Evolutionary conservation across 2,113 vertebrate genomes (phyloP).

Genomic region (Coptodon bakossiorum): DNA sequence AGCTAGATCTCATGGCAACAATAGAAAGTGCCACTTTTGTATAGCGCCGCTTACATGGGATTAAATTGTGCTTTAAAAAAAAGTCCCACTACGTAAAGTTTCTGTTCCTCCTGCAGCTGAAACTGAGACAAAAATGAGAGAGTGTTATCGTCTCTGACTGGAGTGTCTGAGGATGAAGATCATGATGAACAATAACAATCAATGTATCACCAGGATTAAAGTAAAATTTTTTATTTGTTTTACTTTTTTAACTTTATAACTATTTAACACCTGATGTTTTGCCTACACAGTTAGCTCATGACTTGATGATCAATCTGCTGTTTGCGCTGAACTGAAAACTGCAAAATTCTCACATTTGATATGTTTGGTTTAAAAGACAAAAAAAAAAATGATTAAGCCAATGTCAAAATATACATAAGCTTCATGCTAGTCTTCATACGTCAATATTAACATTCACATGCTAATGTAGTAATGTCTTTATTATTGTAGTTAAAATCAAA

Average conservation of each 20-base stretch:
- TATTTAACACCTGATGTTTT: not conserved
- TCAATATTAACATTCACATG: fast-evolving
- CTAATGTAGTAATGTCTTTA: not conserved
- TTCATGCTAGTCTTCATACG: fast-evolving
- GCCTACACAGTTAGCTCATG: not conserved
- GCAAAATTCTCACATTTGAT: not conserved
- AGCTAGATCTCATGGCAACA: not conserved
- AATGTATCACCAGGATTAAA: not conserved
- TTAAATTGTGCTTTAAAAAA: not conserved
- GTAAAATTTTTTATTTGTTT: not conserved
- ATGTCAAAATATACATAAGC: fast-evolving
- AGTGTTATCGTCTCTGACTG: fast-evolving
- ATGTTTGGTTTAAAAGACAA: not conserved
- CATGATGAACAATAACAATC: fast-evolving
- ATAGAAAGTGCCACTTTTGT: fast-evolving
- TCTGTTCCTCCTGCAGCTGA: not conserved
- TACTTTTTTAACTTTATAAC: not conserved
- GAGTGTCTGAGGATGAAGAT: not conserved
- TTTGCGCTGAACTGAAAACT: not conserved
- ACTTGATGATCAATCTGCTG: not conserved
- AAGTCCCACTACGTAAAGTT: not conserved
- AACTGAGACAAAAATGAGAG: not conserved
- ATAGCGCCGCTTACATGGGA: fast-evolving
- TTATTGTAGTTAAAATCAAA: not conserved
- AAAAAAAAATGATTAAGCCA: not conserved